Base-by-base conservation (phyloP, 2,888 invertebrate genomes). In the Liposcelis brunnea region DNA sequence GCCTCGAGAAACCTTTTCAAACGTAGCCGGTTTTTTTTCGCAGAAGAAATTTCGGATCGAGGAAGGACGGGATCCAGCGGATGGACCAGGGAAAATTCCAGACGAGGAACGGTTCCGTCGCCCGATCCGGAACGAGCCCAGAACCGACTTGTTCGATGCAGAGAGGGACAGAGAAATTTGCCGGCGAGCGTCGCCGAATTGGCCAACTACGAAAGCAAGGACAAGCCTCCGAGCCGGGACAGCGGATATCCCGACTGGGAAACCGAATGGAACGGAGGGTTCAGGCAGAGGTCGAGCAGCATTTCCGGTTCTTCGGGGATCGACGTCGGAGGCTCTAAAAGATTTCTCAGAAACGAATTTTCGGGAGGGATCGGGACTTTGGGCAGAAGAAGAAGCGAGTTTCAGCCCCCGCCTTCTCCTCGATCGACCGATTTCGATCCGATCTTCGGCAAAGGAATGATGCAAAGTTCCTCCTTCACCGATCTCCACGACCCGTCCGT, bases 171-270 rank as follows among this genome's bases (percentile, higher is more conserved):
- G 8, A 7, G 37, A 7, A 14, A 10, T 8, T 10, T 36, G 7
- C 37, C 37, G 8, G 15, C 16, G 7, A 36, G 37, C 37, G 37
- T 36, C 8, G 16, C 14, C 37, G 37, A 36, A 36, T 18, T 36
- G 15, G 16, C 12, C 14, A 10, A 7, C 16, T 8, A 7, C 8
- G 32, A n/a, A 32, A 10, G 7, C 8, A 10, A 10, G 15, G 37
- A 36, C 8, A 36, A 65, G 64, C 59, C 61, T 42, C 58, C 62
- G 19, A 63, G 63, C 51, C 56, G 60, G 48, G 63, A 65, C 49
- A 62, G 61, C 50, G 64, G 64, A 14, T 66, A 64, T 53, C 62
- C 63, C 11, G 66, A 65, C 46, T 66, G 65, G 63, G 66, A 68
- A 46, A 56, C 57, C 26, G 62, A 64, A 15, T 45, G 51, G n/a